A percentile compares a stretch with the other conserved stretches of the same genome.
Evolutionary conservation across 2,888 invertebrate genomes (phyloP).

Genomic region (Folsomia manolachei): DNA sequence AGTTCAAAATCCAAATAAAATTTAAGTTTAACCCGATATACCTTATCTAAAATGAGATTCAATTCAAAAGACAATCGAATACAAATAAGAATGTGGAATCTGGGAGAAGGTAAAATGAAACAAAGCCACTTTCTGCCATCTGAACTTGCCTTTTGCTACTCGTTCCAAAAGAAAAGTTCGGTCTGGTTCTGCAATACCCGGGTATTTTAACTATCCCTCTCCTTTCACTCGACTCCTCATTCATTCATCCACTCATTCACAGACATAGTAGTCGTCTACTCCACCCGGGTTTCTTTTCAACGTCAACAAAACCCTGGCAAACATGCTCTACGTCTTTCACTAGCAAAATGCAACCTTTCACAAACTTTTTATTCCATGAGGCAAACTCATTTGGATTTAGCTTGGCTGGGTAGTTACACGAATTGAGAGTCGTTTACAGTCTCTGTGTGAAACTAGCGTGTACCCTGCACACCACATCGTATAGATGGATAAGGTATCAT

Average conservation of each 20-base stretch:
- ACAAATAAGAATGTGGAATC: too few relatives aligned
- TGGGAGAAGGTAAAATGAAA: neutral
- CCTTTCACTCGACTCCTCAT: neutral
- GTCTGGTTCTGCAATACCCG: neutral
- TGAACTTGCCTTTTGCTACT: neutral
- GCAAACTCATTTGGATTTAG: neutral
- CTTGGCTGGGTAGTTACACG: neutral
- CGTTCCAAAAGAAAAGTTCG: neutral
- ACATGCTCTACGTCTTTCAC: neutral
- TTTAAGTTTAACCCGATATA: too few relatives aligned
- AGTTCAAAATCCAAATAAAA: too few relatives aligned
- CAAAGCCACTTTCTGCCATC: neutral
- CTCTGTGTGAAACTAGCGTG: neutral
- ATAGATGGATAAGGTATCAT: conserved; percentile 2
- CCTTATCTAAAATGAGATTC: too few relatives aligned
- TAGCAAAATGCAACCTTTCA: neutral
- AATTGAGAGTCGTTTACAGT: neutral
- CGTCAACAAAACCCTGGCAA: neutral
- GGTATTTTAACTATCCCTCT: neutral
- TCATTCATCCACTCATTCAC: too few relatives aligned
- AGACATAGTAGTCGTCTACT: too few relatives aligned
- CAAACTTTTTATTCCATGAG: neutral
- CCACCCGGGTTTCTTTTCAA: neutral
- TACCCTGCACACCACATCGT: neutral
- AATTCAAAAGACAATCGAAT: too few relatives aligned